Conservation (phyloP, 2,888 invertebrate genomes). For the Teleiodes luculella region DNA sequence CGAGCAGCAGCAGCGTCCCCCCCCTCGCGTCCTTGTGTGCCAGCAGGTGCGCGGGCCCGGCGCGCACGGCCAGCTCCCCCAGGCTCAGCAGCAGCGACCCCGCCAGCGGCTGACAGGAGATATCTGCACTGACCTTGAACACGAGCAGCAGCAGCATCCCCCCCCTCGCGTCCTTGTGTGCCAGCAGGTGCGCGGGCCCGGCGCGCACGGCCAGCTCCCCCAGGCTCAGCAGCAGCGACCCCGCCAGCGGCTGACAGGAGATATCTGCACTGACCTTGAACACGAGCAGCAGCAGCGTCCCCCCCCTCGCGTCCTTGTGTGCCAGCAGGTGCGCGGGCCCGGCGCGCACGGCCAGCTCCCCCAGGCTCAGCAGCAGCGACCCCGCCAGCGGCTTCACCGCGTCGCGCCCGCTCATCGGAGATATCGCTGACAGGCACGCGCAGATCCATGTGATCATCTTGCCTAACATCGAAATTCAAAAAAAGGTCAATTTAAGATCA, state of each 20-base stretch:
- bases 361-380: conserved; percentile 91
- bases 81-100: too few relatives aligned
- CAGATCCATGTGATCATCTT: conserved; percentile 78
- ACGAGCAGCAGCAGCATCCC: conserved; percentile 81
- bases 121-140: conserved; percentile 81
- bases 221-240: conserved; percentile 91
- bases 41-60: too few relatives aligned
- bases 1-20: too few relatives aligned
- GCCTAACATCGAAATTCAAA: conserved; percentile 37
- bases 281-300: conserved; percentile 2
- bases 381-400: conserved; percentile 83
- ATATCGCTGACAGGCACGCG: conserved; percentile 71
- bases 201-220: conserved; percentile 96
- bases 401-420: conserved; percentile 78
- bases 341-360: conserved; percentile 95
- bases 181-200: conserved; percentile 80
- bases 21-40: too few relatives aligned
- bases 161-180: conserved; percentile 25
- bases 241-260: conserved; percentile 86
- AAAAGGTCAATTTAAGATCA: background rate
- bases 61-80: too few relatives aligned
- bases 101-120: background rate
- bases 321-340: conserved; percentile 80
- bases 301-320: too few relatives aligned
- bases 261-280: background rate